Base-by-base conservation (phyloP, 1,140 invertebrate genomes). In the Camponotus vicinus region DNA sequence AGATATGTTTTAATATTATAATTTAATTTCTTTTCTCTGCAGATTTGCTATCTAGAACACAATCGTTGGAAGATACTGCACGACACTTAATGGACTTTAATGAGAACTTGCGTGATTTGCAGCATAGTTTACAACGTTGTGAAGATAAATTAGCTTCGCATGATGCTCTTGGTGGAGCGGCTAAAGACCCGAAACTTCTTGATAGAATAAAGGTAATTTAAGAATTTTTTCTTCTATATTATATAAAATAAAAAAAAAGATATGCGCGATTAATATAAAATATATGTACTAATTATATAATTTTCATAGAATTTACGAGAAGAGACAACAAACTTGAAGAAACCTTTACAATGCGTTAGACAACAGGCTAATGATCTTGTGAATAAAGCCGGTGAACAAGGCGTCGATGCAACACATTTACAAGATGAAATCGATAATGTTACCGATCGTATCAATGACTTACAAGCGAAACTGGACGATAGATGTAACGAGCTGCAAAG, bases 81-180 rank as follows among this genome's bases (percentile, higher is more conserved):
- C 97, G 98, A 64, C 97, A 97, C 79, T 95, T 99, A 63, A 96
- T 96, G 66, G 98, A 99, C 75, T 98, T 98, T 92, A 97, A 97
- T 82, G 98, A 99, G 90, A 97, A 97, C 85, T 94, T 98, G 21
- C 96, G 98, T 40, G 98, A 98, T 86, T 95, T 98, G 21, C 97
- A 98, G 88, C 97, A 98, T 86, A 96, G 97, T 5, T 95, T 99
- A 27, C 97, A 97, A 88, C 96, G 98, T 64, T 98, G 98, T 93
- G 98, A 99, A 95, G 98, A 99, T 94, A 97, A 97, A 91, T 93
- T 98, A 3, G 96, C 97, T 18, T 97, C 97, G 18, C 98, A 98
- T 91, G 97, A 98, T 95, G 96, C 97, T 70, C 94, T 98, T 32
- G 97, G 97, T 61, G 97, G 97, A 86, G 97, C 97, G 52, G 96